phyloP scores from a whole-genome alignment of 2,888 invertebrate species.

The Periphyllus acericola region DNA sequence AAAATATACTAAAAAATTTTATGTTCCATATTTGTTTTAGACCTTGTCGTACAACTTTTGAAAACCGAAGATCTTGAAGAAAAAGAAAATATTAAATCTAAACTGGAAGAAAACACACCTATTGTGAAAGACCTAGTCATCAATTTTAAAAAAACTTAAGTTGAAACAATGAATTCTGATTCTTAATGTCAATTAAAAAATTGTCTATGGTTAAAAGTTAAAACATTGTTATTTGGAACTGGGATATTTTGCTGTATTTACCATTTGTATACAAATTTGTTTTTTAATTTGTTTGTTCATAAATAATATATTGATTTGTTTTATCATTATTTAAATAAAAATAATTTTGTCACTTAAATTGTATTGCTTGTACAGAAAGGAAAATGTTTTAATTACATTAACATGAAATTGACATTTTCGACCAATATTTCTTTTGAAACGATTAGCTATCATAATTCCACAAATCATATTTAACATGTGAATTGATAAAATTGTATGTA shows the following conservation, averaged over 20 bases:
- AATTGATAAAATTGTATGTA: neutral
- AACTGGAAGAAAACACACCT: constrained; percentile 69
- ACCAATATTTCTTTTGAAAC: neutral
- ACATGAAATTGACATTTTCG: neutral
- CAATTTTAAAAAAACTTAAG: constrained; percentile 47
- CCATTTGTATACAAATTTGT: neutral
- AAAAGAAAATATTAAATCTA: constrained; percentile 70
- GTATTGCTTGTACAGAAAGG: neutral
- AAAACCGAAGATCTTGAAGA: constrained; percentile 69
- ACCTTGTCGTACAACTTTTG: constrained; percentile 74
- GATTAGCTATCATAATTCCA: neutral
- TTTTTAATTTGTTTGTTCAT: neutral
- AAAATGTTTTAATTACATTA: neutral
- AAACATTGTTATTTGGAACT: neutral
- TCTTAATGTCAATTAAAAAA: neutral
- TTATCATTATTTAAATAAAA: neutral
- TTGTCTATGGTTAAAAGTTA: neutral
- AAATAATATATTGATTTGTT: neutral
- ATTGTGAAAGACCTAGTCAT: constrained; percentile 68
- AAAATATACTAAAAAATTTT: neutral
- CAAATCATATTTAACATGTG: neutral
- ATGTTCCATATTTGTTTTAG: constrained; percentile 67
- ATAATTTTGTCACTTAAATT: neutral
- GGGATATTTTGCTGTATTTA: neutral
- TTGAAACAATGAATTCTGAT: neutral